phyloP scores from a whole-genome alignment of 2,888 invertebrate species.

The Drosophila austrosaltans region DNA sequence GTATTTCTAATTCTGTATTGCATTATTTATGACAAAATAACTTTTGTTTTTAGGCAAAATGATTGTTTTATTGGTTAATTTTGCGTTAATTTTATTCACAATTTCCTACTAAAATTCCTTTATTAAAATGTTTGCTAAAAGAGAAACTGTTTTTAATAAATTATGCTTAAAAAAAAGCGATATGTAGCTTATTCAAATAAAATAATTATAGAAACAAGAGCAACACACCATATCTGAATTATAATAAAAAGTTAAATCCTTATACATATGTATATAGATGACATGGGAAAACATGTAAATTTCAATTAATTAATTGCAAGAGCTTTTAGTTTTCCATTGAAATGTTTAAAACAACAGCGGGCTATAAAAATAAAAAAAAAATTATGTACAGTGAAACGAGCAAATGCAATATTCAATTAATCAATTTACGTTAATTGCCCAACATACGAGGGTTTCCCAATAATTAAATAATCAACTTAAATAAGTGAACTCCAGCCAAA shows the following conservation, averaged over 20 bases:
- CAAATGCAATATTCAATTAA: slow-evolving; percentile 38
- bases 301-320: slow-evolving; percentile 40
- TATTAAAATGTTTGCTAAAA: no score
- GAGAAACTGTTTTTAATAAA: not conserved
- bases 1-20: no score
- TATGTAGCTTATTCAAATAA: not conserved
- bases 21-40: no score
- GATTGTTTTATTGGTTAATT: no score
- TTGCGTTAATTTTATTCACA: no score
- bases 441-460: not conserved
- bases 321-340: slow-evolving; percentile 38
- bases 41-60: no score
- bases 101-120: no score
- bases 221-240: not conserved
- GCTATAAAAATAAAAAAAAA: not conserved
- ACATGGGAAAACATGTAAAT: slow-evolving; percentile 24
- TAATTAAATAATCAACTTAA: not conserved
- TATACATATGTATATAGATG: slow-evolving; percentile 2
- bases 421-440: slow-evolving; percentile 34
- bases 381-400: not conserved
- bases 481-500: slow-evolving; percentile 7
- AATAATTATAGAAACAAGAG: not conserved
- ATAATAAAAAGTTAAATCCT: slow-evolving; percentile 13
- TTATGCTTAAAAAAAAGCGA: not conserved
- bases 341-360: slow-evolving; percentile 8